Percentiles rank a stretch among this genome's conserved stretches.
These are phyloP conservation scores for Sebastes hubbsi DNA, from an alignment of 2,797 vertebrate genomes.

Conservation along the genomic window DNA sequence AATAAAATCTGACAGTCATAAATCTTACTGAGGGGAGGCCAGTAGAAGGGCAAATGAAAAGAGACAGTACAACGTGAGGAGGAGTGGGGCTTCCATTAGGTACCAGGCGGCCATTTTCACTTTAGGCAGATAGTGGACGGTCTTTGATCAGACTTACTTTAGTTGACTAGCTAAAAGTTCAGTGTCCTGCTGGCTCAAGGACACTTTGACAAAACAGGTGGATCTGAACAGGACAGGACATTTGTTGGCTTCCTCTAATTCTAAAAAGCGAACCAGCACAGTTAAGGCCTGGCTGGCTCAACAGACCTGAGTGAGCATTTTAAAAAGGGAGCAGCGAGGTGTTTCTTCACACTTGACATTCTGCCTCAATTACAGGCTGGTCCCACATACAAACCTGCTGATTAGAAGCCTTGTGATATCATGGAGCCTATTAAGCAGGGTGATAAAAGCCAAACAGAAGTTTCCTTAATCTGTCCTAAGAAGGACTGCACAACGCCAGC, in stretches of 20 bases:
- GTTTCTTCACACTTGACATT: conserved; percentile 40
- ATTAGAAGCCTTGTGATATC: conserved; percentile 23
- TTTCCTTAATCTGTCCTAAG: conserved; percentile 25
- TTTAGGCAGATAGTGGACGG: neutral
- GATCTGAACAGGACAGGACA: neutral
- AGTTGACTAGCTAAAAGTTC: conserved; percentile 8
- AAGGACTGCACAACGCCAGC: conserved; percentile 11
- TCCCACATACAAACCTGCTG: conserved; percentile 12
- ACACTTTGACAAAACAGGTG: neutral
- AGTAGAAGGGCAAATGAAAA: conserved; percentile 31
- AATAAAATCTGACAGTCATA: conserved; percentile 48
- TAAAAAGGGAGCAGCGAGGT: conserved; percentile 23
- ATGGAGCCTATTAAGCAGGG: conserved; percentile 1
- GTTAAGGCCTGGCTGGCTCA: neutral
- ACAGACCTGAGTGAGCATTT: conserved; percentile 28
- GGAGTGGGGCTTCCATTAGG: conserved; percentile 7
- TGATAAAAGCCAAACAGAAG: conserved; percentile 20
- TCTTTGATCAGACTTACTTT: conserved; percentile 1
- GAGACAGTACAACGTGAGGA: conserved; percentile 5
- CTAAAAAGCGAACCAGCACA: neutral
- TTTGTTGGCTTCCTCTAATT: neutral
- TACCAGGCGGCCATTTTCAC: neutral
- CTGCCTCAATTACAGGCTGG: conserved; percentile 29
- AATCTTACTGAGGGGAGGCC: conserved; percentile 39
- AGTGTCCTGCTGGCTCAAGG: conserved; percentile 23